These are phyloP conservation scores for Ceratotherium simum DNA, from an alignment of 2,113 vertebrate genomes.

Conservation along the genomic window DNA sequence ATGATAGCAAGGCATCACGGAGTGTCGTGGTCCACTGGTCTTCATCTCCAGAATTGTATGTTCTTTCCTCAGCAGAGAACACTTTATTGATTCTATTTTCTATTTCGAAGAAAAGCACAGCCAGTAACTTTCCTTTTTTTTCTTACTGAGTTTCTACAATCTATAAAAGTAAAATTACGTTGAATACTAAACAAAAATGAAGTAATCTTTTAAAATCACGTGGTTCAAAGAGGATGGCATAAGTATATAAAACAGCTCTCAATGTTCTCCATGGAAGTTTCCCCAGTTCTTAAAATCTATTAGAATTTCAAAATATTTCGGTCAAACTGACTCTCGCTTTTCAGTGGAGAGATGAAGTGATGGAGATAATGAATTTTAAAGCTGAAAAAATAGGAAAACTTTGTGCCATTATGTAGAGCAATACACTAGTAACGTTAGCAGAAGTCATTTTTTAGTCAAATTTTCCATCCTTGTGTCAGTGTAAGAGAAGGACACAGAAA, in stretches of 20 bases:
- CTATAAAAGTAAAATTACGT: background rate
- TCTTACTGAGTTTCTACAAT: background rate
- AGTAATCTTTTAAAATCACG: background rate
- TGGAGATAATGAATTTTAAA: constrained; percentile 11
- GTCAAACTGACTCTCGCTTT: background rate
- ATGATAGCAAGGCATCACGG: rapidly evolving
- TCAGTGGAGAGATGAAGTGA: background rate
- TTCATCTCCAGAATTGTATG: background rate
- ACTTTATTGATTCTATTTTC: constrained; percentile 18
- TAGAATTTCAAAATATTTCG: background rate
- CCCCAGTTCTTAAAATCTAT: background rate
- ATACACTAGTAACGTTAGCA: background rate
- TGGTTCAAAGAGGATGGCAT: background rate
- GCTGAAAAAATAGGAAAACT: background rate
- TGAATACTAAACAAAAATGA: background rate
- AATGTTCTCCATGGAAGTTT: background rate
- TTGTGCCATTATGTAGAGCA: background rate
- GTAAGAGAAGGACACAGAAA: background rate
- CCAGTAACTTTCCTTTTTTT: background rate
- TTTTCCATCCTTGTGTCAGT: background rate
- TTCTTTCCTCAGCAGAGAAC: background rate
- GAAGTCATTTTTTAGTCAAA: background rate
- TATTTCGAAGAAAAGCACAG: background rate
- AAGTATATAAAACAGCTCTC: background rate
- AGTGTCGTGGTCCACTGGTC: background rate